A percentile compares a stretch with the other conserved stretches of the same genome.
These are phyloP conservation scores for Asobara japonica DNA, from an alignment of 1,140 invertebrate species.

Conservation along the genomic window DNA sequence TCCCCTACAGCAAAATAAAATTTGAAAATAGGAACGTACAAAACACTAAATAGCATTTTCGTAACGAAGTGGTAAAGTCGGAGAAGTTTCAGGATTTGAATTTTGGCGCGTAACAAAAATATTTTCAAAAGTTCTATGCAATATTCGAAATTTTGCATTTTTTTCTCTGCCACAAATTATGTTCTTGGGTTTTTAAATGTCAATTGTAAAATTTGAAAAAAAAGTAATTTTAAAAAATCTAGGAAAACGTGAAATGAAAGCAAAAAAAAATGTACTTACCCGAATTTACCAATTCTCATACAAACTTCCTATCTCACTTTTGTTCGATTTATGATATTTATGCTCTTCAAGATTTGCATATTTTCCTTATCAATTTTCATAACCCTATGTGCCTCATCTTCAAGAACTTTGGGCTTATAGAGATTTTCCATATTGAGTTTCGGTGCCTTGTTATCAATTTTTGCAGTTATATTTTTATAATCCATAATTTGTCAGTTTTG, in stretches of 20 bases:
- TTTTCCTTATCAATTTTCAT: constrained; percentile 60
- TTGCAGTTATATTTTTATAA: constrained; percentile 41
- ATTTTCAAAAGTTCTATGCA: too few species aligned
- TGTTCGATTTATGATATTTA: constrained; percentile 57
- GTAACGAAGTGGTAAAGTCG: too few species aligned
- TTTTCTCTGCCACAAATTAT: too few species aligned
- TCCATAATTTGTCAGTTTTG: not conserved
- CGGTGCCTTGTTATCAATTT: constrained; percentile 58
- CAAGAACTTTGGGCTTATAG: constrained; percentile 51
- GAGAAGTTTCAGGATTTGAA: too few species aligned
- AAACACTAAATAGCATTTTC: too few species aligned
- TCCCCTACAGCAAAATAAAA: constrained; percentile 42
- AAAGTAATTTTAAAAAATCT: not conserved
- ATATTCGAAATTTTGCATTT: too few species aligned
- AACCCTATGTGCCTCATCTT: constrained; percentile 46
- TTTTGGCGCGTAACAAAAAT: too few species aligned
- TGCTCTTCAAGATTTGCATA: constrained; percentile 57
- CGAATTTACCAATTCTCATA: too few species aligned
- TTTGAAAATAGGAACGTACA: not conserved
- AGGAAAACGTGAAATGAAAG: too few species aligned
- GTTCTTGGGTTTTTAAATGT: too few species aligned
- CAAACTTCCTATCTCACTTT: constrained; percentile 59
- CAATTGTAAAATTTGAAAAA: not conserved
- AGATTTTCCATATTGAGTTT: constrained; percentile 50
- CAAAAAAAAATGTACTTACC: too few species aligned